Conservation (phyloP, 2,797 vertebrate species). For the Paramormyrops hopkinsi region DNA sequence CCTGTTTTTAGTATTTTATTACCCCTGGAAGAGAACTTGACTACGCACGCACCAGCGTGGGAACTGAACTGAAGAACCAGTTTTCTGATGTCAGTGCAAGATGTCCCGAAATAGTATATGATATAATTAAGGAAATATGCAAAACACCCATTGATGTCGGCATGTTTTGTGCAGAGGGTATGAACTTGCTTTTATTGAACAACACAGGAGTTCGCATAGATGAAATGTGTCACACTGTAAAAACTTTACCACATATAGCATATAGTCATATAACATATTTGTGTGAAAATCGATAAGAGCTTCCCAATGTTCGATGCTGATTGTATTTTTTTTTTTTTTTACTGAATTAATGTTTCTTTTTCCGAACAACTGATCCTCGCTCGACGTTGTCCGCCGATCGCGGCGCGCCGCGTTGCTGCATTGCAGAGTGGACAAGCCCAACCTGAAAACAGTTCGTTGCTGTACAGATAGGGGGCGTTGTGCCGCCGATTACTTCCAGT, state of each 20-base stretch:
- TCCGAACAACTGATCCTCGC: background rate
- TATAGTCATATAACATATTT: background rate
- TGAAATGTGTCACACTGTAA: background rate
- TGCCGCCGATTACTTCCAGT: conserved; percentile 10
- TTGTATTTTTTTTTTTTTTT: background rate
- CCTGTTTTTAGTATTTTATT: background rate
- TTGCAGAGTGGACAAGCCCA: background rate
- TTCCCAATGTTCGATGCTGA: background rate
- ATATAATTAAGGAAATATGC: background rate
- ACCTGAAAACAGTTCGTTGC: background rate
- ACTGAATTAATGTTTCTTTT: background rate
- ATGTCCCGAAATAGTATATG: background rate
- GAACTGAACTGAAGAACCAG: conserved; percentile 16
- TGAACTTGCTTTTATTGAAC: background rate
- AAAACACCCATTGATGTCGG: background rate
- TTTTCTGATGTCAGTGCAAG: background rate
- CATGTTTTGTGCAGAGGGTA: background rate
- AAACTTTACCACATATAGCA: background rate
- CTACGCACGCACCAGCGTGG: conserved; percentile 5
- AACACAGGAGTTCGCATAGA: background rate
- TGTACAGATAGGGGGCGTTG: conserved; percentile 29
- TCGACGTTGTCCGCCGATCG: background rate
- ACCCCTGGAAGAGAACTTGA: background rate
- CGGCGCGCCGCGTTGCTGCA: background rate
- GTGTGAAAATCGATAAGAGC: background rate